These are phyloP conservation scores for Sebastes diploproa DNA, from an alignment of 2,797 vertebrate genomes.

Conservation along the genomic window DNA sequence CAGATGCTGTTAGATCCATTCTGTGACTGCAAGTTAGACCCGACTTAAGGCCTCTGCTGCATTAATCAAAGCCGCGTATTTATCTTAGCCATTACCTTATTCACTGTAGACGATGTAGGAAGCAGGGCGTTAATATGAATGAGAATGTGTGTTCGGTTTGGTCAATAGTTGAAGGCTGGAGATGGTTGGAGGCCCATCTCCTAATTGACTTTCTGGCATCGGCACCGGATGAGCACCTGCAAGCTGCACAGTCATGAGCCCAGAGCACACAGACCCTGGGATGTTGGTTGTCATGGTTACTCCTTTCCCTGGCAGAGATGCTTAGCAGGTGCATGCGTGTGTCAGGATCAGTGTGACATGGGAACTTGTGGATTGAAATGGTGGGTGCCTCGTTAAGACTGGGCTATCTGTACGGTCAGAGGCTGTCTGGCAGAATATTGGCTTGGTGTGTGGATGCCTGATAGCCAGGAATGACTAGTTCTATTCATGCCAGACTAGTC, in stretches of 20 bases:
- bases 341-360: slow-evolving; percentile 79
- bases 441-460: slow-evolving; percentile 59
- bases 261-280: slow-evolving; percentile 75
- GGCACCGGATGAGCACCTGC: slow-evolving; percentile 82
- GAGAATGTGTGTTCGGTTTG: slow-evolving; percentile 72
- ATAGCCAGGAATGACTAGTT: slow-evolving; percentile 75
- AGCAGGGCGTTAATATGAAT: slow-evolving; percentile 65
- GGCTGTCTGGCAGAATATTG: slow-evolving; percentile 71
- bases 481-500: slow-evolving; percentile 71
- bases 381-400: slow-evolving; percentile 77
- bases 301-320: slow-evolving; percentile 78
- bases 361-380: slow-evolving; percentile 78
- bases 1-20: slow-evolving; percentile 46
- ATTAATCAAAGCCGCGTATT: slow-evolving; percentile 54
- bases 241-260: slow-evolving; percentile 81
- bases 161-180: slow-evolving; percentile 75
- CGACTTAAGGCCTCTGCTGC: slow-evolving; percentile 32
- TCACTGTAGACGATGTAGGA: slow-evolving; percentile 59
- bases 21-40: slow-evolving; percentile 29
- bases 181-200: slow-evolving; percentile 75
- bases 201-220: slow-evolving; percentile 82
- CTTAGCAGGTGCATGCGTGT: slow-evolving; percentile 80
- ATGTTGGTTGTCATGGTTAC: slow-evolving; percentile 83
- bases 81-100: slow-evolving; percentile 54
- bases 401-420: slow-evolving; percentile 78